Percentiles rank a stretch among this genome's conserved stretches.
phyloP scores from a whole-genome alignment of 2,797 vertebrate genomes.

The Syngnathus rostellatus region DNA sequence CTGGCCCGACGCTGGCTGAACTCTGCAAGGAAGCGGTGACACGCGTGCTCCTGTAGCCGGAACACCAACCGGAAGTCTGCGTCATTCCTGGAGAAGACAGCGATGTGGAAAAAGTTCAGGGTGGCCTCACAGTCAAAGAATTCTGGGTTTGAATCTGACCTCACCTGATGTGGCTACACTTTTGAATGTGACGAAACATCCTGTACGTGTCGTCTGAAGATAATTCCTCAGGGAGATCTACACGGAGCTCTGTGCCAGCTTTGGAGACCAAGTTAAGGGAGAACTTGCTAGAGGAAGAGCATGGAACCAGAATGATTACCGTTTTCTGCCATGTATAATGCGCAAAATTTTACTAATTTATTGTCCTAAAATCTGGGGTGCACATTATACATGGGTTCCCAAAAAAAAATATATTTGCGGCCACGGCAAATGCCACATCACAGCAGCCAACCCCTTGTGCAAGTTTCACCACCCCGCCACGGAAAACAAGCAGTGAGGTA shows the following conservation, averaged over 20 bases:
- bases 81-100: constrained; percentile 42
- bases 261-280: constrained; percentile 1
- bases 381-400: too few relatives aligned
- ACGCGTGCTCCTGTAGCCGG: constrained; percentile 37
- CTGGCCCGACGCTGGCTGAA: constrained; percentile 28
- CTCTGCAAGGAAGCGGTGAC: constrained; percentile 34
- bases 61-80: constrained; percentile 44
- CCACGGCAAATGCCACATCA: constrained; percentile 32
- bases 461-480: constrained; percentile 25
- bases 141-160: background rate
- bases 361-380: too few relatives aligned
- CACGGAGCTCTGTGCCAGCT: background rate
- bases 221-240: constrained; percentile 25
- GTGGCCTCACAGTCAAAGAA: background rate
- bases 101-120: background rate
- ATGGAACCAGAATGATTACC: background rate
- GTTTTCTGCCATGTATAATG: too few relatives aligned
- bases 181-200: constrained; percentile 46
- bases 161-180: constrained; percentile 23
- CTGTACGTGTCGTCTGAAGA: constrained; percentile 34
- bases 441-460: constrained; percentile 14
- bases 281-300: constrained; percentile 17
- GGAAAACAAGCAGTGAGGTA: constrained; percentile 60
- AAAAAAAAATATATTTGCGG: background rate
- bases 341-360: too few relatives aligned